Base-by-base conservation (phyloP, 92 coral and sea anemone genomes). In the Palythoa caribaeorum region DNA sequence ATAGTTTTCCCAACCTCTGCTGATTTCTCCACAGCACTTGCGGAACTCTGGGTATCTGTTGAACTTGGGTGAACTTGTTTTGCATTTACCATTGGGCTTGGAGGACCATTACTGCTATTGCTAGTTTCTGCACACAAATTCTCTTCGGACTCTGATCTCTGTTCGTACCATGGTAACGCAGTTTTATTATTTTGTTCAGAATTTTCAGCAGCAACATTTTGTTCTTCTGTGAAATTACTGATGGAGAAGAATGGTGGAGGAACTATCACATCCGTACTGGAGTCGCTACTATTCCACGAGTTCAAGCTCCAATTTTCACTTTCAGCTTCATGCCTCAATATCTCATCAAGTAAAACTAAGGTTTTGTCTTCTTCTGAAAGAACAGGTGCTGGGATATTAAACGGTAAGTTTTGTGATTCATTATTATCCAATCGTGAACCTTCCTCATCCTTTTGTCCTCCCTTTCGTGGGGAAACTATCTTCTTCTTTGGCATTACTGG, bases 241-340 rank as follows among this genome's bases (percentile, higher is more conserved):
- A 60, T 47, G 50, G 72, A 37, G 77, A 79, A 83, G 15, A 90
- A 90, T 48, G 95, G 95, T 13, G 96, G 94, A 38, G 93, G 89
- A 63, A 93, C 89, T 73, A 84, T 79, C 8, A 92, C 90, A 38
- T 95, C 98, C 1, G 89, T 77, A 80, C 96, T 91, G 37, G 98
- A 95, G 73, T 95, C 98, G 71, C 96, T 95, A 80, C 96, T 95
- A 60, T 93, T 93, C 99, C 99, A 97, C 16, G 99, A 97, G 53
- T 92, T 96, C 78, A 96, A 92, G 80, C 98, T 96, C 99, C 99
- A 97, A 68, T 95, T 97, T 74, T 94, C 98, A 16, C 97, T 92
- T 80, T 95, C 96, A 13, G 93, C 99, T 87, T 97, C 99, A n/a
- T 76, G 93, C 39, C 96, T 88, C 11, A 97, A 86, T 19, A 97